A percentile compares a stretch with the other conserved stretches of the same genome.
Evolutionary conservation across 2,888 invertebrate species (phyloP).

Genomic region (Aphodius sticticus): DNA sequence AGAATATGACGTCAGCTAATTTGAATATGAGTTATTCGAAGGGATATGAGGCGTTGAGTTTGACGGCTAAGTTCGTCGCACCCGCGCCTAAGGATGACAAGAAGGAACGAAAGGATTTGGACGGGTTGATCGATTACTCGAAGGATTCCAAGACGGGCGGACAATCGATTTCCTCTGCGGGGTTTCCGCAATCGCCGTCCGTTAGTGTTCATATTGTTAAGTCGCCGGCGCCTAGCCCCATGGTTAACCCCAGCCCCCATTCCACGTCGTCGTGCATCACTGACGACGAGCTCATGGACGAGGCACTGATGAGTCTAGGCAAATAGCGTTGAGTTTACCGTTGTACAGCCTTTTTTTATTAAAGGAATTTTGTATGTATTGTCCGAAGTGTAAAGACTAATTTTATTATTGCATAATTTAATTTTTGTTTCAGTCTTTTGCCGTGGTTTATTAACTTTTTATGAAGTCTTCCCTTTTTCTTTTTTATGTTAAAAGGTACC

Average conservation of each 20-base stretch:
- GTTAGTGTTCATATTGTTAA: conserved; percentile 80
- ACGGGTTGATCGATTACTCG: conserved; percentile 73
- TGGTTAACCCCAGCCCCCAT: conserved; percentile 71
- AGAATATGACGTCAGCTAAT: conserved; percentile 50
- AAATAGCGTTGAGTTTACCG: conserved; percentile 61
- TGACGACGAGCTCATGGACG: conserved; percentile 91
- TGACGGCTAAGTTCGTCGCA: conserved; percentile 59
- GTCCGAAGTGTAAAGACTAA: not conserved
- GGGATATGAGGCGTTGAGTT: conserved; percentile 49
- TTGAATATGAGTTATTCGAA: conserved; percentile 45
- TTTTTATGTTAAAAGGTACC: too few species aligned
- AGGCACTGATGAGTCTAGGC: conserved; percentile 80
- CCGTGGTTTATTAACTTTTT: too few species aligned
- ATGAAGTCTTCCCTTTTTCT: too few species aligned
- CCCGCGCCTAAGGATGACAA: conserved; percentile 57
- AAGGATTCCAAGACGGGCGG: conserved; percentile 31
- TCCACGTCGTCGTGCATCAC: conserved; percentile 83
- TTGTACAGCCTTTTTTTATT: conserved; percentile 1
- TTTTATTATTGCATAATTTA: not conserved
- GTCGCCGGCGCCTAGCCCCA: conserved; percentile 76
- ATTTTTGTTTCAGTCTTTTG: not conserved
- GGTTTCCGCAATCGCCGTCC: conserved; percentile 69
- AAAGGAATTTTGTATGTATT: not conserved
- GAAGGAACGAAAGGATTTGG: conserved; percentile 54
- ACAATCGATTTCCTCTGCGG: conserved; percentile 25